phyloP scores from a whole-genome alignment of 2,888 invertebrate species.

The Apocheima hispidaria region DNA sequence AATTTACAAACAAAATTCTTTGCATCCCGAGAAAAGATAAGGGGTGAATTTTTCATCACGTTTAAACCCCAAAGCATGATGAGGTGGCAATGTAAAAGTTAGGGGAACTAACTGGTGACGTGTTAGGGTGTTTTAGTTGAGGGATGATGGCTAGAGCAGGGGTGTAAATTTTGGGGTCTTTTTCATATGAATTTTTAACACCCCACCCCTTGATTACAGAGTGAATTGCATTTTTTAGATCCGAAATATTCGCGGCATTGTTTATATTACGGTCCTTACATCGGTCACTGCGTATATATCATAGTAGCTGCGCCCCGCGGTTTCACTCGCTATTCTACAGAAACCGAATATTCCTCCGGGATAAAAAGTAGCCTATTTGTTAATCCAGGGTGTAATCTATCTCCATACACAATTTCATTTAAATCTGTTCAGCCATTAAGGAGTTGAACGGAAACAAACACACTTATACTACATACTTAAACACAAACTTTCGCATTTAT shows the following conservation, averaged over 20 bases:
- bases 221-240: constrained; percentile 28
- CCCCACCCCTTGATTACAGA: constrained; percentile 16
- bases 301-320: too few relatives aligned
- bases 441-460: too few relatives aligned
- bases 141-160: constrained; percentile 27
- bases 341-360: too few relatives aligned
- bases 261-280: background rate
- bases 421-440: too few relatives aligned
- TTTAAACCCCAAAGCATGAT: constrained; percentile 29
- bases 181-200: constrained; percentile 30
- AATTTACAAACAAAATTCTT: constrained; percentile 16
- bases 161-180: constrained; percentile 27
- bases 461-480: too few relatives aligned
- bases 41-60: constrained; percentile 32
- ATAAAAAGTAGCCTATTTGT: too few relatives aligned
- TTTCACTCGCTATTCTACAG: too few relatives aligned
- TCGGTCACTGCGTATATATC: background rate
- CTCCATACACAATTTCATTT: too few relatives aligned
- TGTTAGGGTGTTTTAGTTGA: constrained; percentile 30
- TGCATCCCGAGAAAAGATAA: constrained; percentile 3
- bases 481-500: too few relatives aligned
- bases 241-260: constrained; percentile 14
- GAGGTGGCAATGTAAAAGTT: constrained; percentile 30
- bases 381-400: too few relatives aligned
- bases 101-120: constrained; percentile 31